Evolutionary conservation across 2,797 vertebrate species (phyloP).

Genomic region (Crotalus adamanteus): DNA sequence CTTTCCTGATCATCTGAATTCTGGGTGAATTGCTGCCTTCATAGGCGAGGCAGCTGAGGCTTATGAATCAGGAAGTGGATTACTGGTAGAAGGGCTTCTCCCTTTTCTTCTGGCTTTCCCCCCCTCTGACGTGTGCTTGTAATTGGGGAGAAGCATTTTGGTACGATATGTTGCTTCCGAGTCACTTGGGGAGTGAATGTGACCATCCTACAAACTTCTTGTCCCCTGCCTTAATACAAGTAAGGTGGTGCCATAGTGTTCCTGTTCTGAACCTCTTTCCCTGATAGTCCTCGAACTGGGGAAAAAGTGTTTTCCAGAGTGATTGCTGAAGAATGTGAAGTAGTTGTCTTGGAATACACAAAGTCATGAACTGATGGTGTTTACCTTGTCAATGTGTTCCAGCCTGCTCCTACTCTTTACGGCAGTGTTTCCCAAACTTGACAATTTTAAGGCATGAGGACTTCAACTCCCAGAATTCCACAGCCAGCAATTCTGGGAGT

Average conservation of each 20-base stretch:
- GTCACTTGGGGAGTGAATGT: conserved; percentile 20
- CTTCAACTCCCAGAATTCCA: too few species aligned
- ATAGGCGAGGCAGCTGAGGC: conserved; percentile 37
- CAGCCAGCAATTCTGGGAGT: too few species aligned
- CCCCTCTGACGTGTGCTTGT: conserved; percentile 46
- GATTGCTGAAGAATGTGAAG: not conserved
- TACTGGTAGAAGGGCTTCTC: conserved; percentile 15
- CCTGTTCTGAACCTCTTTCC: not conserved
- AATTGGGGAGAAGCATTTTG: conserved; percentile 38
- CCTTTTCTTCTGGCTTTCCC: conserved; percentile 29
- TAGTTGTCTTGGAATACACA: not conserved
- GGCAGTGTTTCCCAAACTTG: too few species aligned
- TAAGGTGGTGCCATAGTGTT: not conserved
- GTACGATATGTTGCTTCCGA: not conserved
- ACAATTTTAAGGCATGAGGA: too few species aligned
- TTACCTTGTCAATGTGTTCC: not conserved
- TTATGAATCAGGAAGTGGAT: conserved; percentile 39
- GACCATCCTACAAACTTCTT: conserved; percentile 17
- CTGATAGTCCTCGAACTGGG: not conserved
- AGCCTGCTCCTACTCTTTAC: not conserved
- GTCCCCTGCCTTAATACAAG: conserved; percentile 6
- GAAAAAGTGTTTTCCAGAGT: not conserved
- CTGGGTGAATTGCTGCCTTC: conserved; percentile 25
- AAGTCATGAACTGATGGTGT: not conserved
- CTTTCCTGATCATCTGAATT: conserved; percentile 38